Percentiles rank a stretch among this genome's conserved stretches.
phyloP scores from a whole-genome alignment of 2,888 invertebrate genomes.

The Linnaemya vulpina region DNA sequence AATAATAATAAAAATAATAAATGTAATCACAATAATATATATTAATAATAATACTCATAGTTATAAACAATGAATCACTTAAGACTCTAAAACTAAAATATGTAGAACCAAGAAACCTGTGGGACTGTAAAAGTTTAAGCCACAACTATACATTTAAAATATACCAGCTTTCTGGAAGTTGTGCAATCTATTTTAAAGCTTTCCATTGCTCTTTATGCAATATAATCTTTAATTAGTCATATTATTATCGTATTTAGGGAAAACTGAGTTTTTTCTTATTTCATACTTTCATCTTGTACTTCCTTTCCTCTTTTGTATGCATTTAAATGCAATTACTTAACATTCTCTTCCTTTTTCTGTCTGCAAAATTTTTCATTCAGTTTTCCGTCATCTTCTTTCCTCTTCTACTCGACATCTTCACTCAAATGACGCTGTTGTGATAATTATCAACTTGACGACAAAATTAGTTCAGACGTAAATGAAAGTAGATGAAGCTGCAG shows the following conservation, averaged over 20 bases:
- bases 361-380: slow-evolving; percentile 28
- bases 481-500: slow-evolving; percentile 48
- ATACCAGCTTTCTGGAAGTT: background rate
- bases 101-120: no score
- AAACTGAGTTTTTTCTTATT: slow-evolving; percentile 19
- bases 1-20: no score
- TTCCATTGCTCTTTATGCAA: background rate
- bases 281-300: slow-evolving; percentile 49
- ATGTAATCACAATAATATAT: no score
- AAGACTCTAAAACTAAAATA: no score
- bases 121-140: no score
- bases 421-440: slow-evolving; percentile 54
- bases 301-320: slow-evolving; percentile 50
- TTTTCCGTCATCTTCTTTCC: background rate
- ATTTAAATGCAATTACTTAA: slow-evolving; percentile 70
- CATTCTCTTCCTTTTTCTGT: slow-evolving; percentile 46
- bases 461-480: slow-evolving; percentile 66
- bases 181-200: background rate
- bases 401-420: slow-evolving; percentile 1
- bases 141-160: no score
- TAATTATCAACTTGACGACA: slow-evolving; percentile 71
- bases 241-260: slow-evolving; percentile 18
- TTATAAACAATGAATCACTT: no score
- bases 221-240: slow-evolving; percentile 37
- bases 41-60: no score